Conservation (phyloP, 2,888 invertebrate species). For the Allolobophora icterica region DNA sequence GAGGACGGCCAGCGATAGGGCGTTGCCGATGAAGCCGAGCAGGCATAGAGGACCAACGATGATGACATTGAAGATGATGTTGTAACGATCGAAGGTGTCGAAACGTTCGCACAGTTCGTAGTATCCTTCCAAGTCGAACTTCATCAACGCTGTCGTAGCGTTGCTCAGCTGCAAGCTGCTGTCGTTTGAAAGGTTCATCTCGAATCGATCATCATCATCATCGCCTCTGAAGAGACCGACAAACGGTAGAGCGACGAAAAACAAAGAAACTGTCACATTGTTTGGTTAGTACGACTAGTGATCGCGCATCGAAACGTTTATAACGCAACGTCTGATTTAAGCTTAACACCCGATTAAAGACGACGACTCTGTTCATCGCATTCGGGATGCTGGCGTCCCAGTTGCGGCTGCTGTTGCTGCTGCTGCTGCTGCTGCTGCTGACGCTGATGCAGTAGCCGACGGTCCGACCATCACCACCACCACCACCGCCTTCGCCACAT, state of each 20-base stretch:
- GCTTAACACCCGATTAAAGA: neutral
- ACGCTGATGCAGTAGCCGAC: neutral
- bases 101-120: neutral
- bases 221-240: neutral
- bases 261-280: neutral
- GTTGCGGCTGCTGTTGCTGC: neutral
- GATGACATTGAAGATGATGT: constrained; percentile 45
- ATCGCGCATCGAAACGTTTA: neutral
- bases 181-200: neutral
- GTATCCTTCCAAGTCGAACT: neutral
- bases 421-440: no score
- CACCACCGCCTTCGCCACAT: neutral
- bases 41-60: constrained; percentile 47
- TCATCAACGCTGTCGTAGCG: neutral
- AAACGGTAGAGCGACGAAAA: neutral
- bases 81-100: neutral
- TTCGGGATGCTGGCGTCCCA: neutral
- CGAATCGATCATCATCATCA: neutral
- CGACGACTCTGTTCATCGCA: neutral
- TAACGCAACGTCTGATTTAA: neutral
- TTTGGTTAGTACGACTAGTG: neutral
- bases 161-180: neutral
- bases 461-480: neutral
- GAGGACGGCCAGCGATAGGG: constrained; percentile 47
- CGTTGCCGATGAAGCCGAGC: constrained; percentile 48